Conservation (phyloP, 1,140 invertebrate genomes). For the Drosophila miranda region DNA sequence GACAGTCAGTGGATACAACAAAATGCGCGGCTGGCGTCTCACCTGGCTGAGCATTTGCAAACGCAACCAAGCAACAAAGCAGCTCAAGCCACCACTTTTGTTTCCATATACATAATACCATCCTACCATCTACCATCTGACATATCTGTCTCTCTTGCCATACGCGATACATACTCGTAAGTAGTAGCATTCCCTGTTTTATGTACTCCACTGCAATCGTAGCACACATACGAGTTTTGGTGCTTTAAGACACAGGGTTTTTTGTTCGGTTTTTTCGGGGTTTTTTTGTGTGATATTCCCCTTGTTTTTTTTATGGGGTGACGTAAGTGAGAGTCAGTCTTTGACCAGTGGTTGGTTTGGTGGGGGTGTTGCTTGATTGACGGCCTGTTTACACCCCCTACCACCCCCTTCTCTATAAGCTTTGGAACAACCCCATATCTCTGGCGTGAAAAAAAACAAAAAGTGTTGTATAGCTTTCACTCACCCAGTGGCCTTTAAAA, state of each 20-base stretch:
- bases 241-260: no score
- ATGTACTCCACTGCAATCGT: no score
- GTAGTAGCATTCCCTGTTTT: background rate
- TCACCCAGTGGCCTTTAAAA: conserved; percentile 42
- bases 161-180: conserved; percentile 6
- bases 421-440: background rate
- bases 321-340: conserved; percentile 27
- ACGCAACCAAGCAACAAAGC: conserved; percentile 57
- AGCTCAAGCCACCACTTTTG: conserved; percentile 65
- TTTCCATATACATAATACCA: conserved; percentile 37
- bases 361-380: conserved; percentile 30
- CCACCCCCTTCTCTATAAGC: conserved; percentile 1
- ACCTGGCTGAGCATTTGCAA: conserved; percentile 71
- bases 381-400: conserved; percentile 19
- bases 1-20: conserved; percentile 31
- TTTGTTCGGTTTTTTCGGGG: no score
- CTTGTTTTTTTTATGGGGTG: conserved; percentile 18
- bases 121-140: conserved; percentile 6
- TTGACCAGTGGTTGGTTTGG: conserved; percentile 12
- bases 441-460: conserved; percentile 15
- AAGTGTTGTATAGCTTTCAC: conserved; percentile 8
- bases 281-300: conserved; percentile 34
- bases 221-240: no score
- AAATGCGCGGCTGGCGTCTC: conserved; percentile 55
- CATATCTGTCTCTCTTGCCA: conserved; percentile 3